Evolutionary conservation across 2,888 invertebrate genomes (phyloP).

Genomic region (Cryptus viduatorius): DNA sequence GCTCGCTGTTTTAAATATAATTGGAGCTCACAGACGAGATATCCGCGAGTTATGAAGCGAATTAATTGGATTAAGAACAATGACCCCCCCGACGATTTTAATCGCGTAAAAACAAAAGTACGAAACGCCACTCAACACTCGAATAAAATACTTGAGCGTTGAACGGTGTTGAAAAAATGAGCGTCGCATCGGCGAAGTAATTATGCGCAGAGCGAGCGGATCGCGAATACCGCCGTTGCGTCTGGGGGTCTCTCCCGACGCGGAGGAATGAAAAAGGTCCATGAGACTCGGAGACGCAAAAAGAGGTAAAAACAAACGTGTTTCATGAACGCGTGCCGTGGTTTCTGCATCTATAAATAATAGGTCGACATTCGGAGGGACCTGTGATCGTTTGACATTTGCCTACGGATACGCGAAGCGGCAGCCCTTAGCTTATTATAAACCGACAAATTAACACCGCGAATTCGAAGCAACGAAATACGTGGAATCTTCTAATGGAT

Average conservation of each 20-base stretch:
- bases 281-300: slow-evolving; percentile 50
- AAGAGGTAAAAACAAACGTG: slow-evolving; percentile 60
- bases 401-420: slow-evolving; percentile 34
- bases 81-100: slow-evolving; percentile 10
- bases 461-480: no score
- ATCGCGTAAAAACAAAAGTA: slow-evolving; percentile 35
- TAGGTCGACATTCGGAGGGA: slow-evolving; percentile 77
- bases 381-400: slow-evolving; percentile 80
- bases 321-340: slow-evolving; percentile 76
- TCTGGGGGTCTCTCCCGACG: slow-evolving; percentile 31
- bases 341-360: slow-evolving; percentile 78
- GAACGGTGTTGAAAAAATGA: slow-evolving; percentile 45
- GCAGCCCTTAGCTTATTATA: slow-evolving; percentile 29
- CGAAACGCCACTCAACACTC: slow-evolving; percentile 7
- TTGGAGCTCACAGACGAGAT: slow-evolving; percentile 58
- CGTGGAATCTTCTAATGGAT: no score
- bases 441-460: not conserved
- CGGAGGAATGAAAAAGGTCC: slow-evolving; percentile 57
- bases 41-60: slow-evolving; percentile 51
- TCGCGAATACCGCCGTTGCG: slow-evolving; percentile 59
- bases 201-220: slow-evolving; percentile 60
- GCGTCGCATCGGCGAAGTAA: slow-evolving; percentile 62
- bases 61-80: slow-evolving; percentile 30
- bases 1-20: slow-evolving; percentile 63
- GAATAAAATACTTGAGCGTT: slow-evolving; percentile 28